Base-by-base conservation (phyloP, 1,140 invertebrate species). In the Zaprionus vittiger region DNA sequence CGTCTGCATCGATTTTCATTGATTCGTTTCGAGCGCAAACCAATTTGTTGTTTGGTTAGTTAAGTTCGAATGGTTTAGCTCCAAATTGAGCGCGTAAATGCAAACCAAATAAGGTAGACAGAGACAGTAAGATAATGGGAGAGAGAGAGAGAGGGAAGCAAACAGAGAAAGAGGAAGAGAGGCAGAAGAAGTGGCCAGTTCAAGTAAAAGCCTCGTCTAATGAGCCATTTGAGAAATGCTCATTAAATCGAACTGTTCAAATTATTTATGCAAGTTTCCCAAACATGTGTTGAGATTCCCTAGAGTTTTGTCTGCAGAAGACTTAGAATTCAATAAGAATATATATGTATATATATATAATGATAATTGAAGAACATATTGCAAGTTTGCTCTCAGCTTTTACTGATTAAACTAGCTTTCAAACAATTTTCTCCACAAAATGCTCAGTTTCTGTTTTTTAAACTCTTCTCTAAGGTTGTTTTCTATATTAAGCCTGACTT, bases 21-120 rank as follows among this genome's bases (percentile, higher is more conserved):
- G 49, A 81, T 79, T 68, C 80, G 73, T 75, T 80, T 86, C 68
- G 55, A 72, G 57, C 56, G 69, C 69, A 77, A 67, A 77, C 70
- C 85, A 89, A 90, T 89, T 89, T 89, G 76, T 80, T 64, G 74
- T 87, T 83, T 87, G 78, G 68, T 87, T 83, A 78, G 80, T 79
- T 80, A 57, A 78, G 71, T 76, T 62, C 26, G 79, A 66, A 70
- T 66, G 59, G 73, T 57, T 80, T 63, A 54, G 49, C 28, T 66
- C 59, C 77, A 78, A 89, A 87, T 89, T 76, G 84, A 89, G 77
- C 84, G 75, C 71, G 81, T 89, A 81, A 89, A 81, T 72, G 66
- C 59, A 52, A 69, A 77, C 38, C 55, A 26, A 38, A 9, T n/a
- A 52, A 65, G 63, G 24, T 65, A 67, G 15, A 59, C 7, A 11